Percentiles rank a stretch among this genome's conserved stretches.
These are phyloP conservation scores for Agrochola circellaris DNA, from an alignment of 2,888 invertebrate genomes.

Conservation along the genomic window DNA sequence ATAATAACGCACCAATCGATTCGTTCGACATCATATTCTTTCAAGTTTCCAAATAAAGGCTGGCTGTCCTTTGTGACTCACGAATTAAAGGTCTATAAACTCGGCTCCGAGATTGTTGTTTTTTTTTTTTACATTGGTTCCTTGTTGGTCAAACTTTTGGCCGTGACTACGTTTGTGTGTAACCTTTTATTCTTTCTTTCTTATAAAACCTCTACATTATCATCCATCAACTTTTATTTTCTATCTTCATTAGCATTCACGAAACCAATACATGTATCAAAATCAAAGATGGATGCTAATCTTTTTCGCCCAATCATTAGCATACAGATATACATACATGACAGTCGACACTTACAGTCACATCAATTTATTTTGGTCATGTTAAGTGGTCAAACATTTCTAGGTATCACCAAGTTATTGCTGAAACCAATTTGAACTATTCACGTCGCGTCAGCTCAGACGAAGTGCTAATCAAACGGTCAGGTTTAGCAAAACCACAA, in stretches of 20 bases:
- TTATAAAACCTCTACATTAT: background rate
- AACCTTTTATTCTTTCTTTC: too few relatives aligned
- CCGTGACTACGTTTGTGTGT: background rate
- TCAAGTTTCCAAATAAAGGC: conserved; percentile 58
- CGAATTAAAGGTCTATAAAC: conserved; percentile 40
- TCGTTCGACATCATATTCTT: conserved; percentile 39
- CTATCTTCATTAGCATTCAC: background rate
- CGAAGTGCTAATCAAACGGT: conserved; percentile 55
- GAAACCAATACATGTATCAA: background rate
- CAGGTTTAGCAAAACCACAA: conserved; percentile 25
- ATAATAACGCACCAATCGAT: conserved; percentile 49
- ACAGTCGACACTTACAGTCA: background rate
- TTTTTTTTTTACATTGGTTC: conserved; percentile 30
- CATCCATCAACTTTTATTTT: background rate
- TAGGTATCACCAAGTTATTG: conserved; percentile 8
- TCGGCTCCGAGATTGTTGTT: conserved; percentile 25
- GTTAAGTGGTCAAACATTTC: conserved; percentile 15
- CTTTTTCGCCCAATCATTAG: background rate
- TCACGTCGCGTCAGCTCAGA: conserved; percentile 16
- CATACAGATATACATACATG: too few relatives aligned
- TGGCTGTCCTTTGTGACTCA: conserved; percentile 47
- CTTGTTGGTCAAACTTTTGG: background rate
- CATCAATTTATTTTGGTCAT: conserved; percentile 2
- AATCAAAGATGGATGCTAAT: background rate
- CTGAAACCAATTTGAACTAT: conserved; percentile 37